Base-by-base conservation (phyloP, 2,888 invertebrate species). In the Platypus cylindrus region DNA sequence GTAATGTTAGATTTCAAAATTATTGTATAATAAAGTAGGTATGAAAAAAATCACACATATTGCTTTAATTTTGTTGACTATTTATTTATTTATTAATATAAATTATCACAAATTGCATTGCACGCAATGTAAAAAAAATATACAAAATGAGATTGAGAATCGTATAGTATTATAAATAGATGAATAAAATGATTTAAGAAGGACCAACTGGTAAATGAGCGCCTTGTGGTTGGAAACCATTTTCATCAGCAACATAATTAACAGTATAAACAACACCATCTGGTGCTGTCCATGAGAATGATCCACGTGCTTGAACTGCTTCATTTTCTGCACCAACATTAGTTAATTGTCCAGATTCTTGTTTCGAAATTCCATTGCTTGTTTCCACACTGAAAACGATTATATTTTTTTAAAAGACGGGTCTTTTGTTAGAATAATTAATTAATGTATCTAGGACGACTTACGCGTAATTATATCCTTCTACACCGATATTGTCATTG, bases 231-330 rank as follows among this genome's bases (percentile, higher is more conserved):
- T 64, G 64, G 63, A 66, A 73, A 30, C 73, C 73, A 46, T 71
- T 72, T 43, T 73, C 72, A 43, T 73, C 72, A 40, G 72, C 71
- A 9, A 67, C 63, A 54, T 67, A 73, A 17, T 64, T 71, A 34
- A 78, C 71, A 3, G 70, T 68, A 50, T 75, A 76, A 29, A 69
- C 64, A 41, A 67, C 68, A 1, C 77, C 77, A 45, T 77, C 71
- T 12, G 70, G 67, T 5, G 66, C 72, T 15, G 66, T 59, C 64
- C 71, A 77, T 1, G 70, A 66, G 53, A 72, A 70, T 5, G 69
- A 65, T 17, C 77, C 77, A 20, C 64, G 66, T 11, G 77, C 68
- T 9, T 67, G 64, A 24, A 77, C 65, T 16, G 72, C 67, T 50
- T 73, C 70, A 38, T 75, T 69, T 28, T 76, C 75, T 1, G 69